Percentiles rank a stretch among this genome's conserved stretches.
Evolutionary conservation across 1,140 invertebrate species (phyloP).

Genomic region (Zaprionus davidi): DNA sequence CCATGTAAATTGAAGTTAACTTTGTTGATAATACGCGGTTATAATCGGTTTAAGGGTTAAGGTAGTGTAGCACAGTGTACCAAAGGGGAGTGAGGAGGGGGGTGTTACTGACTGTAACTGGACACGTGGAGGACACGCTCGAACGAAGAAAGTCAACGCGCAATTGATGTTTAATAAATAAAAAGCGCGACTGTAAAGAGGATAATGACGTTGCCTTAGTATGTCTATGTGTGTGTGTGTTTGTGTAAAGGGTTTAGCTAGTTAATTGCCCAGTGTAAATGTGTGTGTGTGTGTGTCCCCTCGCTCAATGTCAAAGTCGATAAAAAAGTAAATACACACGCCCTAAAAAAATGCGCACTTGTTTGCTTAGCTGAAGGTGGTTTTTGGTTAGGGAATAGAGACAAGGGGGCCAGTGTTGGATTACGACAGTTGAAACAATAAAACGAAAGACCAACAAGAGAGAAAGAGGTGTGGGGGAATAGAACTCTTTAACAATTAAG

Average conservation of each 20-base stretch:
- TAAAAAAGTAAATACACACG: constrained; percentile 40
- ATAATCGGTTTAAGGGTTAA: background rate
- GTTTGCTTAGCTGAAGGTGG: constrained; percentile 4
- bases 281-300: background rate
- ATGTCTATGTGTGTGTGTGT: background rate
- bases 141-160: constrained; percentile 24
- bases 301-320: constrained; percentile 52
- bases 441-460: background rate
- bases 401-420: background rate
- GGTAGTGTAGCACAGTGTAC: no score
- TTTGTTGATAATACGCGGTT: constrained; percentile 15
- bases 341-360: constrained; percentile 41
- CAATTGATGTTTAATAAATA: constrained; percentile 47
- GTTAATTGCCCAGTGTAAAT: background rate
- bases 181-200: constrained; percentile 1
- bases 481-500: constrained; percentile 20
- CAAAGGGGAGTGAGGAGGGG: background rate
- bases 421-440: constrained; percentile 27
- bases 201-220: background rate
- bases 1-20: constrained; percentile 74
- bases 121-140: constrained; percentile 27
- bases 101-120: background rate
- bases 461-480: background rate
- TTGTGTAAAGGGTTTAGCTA: constrained; percentile 3
- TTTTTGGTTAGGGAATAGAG: background rate